Base-by-base conservation (phyloP, 2,113 vertebrate genomes). In the Seriola dumerili region DNA sequence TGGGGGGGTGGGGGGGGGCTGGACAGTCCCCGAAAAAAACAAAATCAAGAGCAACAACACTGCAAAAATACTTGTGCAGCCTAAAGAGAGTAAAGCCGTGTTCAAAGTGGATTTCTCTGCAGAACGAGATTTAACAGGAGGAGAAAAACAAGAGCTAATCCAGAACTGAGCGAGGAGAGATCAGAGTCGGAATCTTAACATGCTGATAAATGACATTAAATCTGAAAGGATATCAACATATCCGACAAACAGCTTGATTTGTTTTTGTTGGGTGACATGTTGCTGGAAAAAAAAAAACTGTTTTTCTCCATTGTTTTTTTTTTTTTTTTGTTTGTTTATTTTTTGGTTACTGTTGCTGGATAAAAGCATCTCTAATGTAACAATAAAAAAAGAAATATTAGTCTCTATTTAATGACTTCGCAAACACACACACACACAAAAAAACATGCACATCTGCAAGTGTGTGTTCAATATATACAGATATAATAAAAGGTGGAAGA, bases 91-190 rank as follows among this genome's bases (percentile, higher is more conserved):
- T 52, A 42, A 77, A 58, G 9, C 64, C 59, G 63, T 2, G 61
- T 9, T 64, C 29, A 52, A 14, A 86, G 87, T 84, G 80, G 81
- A 89, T 90, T 91, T 78, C 4, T 16, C 8, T 4, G 29, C 42
- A 38, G 13, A 64, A 81, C 34, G 68, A 83, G 84, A 78, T 89
- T 85, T 63, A 59, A 55, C 10, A 17, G 6, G 2, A 17, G 6
- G 2, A 19, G 42, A 63, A 82, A 81, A 88, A 92, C 87, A 90
- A 54, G 66, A 80, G 69, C 63, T 90, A 88, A 91, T 89, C 91
- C 81, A 36, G 93, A 29, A 29, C 29, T 29, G 17, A 25, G 1
- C 13, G 19, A 65, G 23, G 23, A 23, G 21, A 52, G 80, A 69
- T 80, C 69, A 75, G 23, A 66, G 38, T 55, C 63, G 1, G 5